Evolutionary conservation across 1,140 invertebrate genomes (phyloP), one percentile per base, ranked within the genome.

Genomic region (Ceratina australensis): DNA sequence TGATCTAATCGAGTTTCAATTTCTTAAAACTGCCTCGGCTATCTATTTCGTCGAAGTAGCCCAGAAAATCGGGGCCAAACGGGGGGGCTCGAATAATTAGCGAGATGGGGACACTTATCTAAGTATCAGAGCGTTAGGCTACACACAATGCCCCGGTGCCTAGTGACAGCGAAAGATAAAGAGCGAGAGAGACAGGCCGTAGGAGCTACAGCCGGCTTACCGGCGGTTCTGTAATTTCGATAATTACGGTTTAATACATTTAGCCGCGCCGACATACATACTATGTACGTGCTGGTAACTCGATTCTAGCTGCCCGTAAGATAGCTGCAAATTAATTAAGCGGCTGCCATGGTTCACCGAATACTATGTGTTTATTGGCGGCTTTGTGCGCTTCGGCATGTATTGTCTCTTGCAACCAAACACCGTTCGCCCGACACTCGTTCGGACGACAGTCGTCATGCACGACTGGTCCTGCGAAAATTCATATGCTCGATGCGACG

Each of bases 181-280:
- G 33, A 42, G 2, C 33, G 33, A 42, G 33, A 42, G 33, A 42
- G 33, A 42, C 33, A 42, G 0, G 33, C 33, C 10, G n/a, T n/a
- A n/a, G 33, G 8, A 42, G 33, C 33, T 42, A 8, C 33, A 54
- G 52, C 56, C 79, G 57, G 82, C 54, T 85, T 79, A 60, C 65
- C 52, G 64, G 20, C 57, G 69, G 72, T 59, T 81, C 83, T 79
- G 87, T 88, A 88, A 88, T 88, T 88, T 88, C 87, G 86, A 88
- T 88, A 88, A 88, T 88, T 88, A 84, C 85, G 80, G 85, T 85
- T 84, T 88, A 88, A 88, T 87, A 85, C 85, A 79, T 87, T 88
- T 86, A 87, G 85, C 85, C 68, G 80, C 75, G 80, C 65, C 72
- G 79, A 71, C 81, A 78, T 80, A 87, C 80, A 82, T 84, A 87